A percentile compares a stretch with the other conserved stretches of the same genome.
These are phyloP conservation scores for Haemorhous mexicanus DNA, from an alignment of 2,113 vertebrate genomes.

Conservation along the genomic window DNA sequence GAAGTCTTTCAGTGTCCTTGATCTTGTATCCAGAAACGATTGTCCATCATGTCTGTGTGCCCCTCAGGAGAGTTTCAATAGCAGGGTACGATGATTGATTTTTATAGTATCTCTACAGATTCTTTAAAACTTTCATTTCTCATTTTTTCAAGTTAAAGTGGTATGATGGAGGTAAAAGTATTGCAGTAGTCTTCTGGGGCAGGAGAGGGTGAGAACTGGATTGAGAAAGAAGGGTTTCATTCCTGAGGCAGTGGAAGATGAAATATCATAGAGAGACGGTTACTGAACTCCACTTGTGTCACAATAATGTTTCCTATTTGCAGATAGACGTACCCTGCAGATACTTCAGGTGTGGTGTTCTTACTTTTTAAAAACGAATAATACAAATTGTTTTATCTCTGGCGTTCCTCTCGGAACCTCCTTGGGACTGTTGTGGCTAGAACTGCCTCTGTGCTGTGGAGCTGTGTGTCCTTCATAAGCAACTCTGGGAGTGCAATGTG, in stretches of 20 bases:
- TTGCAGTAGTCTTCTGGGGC: neutral
- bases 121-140: neutral
- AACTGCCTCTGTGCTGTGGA: neutral
- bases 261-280: neutral
- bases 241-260: conserved; percentile 7
- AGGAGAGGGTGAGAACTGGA: neutral
- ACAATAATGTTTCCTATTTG: neutral
- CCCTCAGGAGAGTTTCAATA: neutral
- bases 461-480: rapidly evolving
- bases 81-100: neutral
- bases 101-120: neutral
- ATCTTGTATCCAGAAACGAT: neutral
- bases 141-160: neutral
- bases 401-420: neutral
- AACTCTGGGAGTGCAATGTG: neutral
- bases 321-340: neutral
- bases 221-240: neutral
- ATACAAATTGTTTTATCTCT: neutral
- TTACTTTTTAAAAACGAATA: neutral
- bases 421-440: neutral
- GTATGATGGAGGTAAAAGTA: neutral
- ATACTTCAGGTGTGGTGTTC: neutral
- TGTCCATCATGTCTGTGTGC: neutral
- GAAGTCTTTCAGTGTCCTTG: neutral
- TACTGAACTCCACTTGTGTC: neutral